phyloP scores from a whole-genome alignment of 2,888 invertebrate genomes.

The Coenonympha glycerion region DNA sequence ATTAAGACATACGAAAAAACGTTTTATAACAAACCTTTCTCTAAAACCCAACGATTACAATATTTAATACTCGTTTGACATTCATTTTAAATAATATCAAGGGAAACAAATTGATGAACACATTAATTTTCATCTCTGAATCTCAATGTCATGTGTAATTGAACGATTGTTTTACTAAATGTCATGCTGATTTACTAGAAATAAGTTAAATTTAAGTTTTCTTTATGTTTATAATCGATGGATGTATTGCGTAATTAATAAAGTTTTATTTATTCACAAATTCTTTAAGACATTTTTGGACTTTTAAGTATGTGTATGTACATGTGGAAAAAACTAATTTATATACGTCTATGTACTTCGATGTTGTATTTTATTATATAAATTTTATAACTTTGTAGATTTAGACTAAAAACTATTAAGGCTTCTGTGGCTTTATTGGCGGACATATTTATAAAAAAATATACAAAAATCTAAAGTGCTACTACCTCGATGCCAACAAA shows the following conservation, averaged over 20 bases:
- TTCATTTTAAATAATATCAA: background rate
- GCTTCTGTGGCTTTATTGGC: constrained; percentile 9
- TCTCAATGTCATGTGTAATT: background rate
- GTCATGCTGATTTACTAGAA: background rate
- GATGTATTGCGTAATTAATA: background rate
- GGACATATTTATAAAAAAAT: background rate
- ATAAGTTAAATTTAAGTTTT: background rate
- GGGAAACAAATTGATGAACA: too few species aligned
- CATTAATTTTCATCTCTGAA: background rate
- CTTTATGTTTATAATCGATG: background rate
- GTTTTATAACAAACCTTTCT: too few species aligned
- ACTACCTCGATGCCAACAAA: constrained; percentile 27
- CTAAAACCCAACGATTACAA: background rate
- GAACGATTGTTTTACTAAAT: background rate
- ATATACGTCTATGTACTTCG: too few species aligned
- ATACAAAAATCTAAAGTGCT: constrained; percentile 22
- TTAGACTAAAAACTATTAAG: constrained; percentile 10
- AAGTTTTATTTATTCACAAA: background rate
- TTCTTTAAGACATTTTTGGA: too few species aligned
- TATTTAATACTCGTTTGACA: background rate
- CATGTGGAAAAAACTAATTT: background rate
- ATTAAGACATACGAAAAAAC: too few species aligned
- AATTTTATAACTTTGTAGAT: background rate
- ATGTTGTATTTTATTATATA: too few species aligned
- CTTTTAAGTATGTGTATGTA: too few species aligned